Evolutionary conservation across 2,797 vertebrate species (phyloP), one percentile per base, ranked within the genome.

Genomic region (Microtus agrestis): DNA sequence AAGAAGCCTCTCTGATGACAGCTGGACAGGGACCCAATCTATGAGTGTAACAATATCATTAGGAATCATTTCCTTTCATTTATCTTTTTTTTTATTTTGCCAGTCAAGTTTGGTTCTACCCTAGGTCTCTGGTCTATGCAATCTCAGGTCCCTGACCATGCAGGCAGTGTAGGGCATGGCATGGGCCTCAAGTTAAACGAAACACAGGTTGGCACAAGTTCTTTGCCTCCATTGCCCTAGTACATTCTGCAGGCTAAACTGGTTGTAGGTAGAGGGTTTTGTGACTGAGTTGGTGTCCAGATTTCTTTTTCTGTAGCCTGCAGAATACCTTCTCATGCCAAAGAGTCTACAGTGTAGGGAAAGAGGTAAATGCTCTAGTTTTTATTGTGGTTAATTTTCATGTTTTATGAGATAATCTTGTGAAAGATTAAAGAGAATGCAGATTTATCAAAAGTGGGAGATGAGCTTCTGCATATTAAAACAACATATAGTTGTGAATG

Each of bases 371-470:
- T 1, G 29, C 43, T 76, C 0, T 69, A 77, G 93, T 85, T 88
- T 0, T 77, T 71, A 29, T 67, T 78, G 54, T 43, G 76, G 9
- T 76, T 65, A 1, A 1, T 51, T 73, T 97, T 86, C 25, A 63
- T 86, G 23, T 79, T 88, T 95, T 6, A 85, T 63, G 12, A 89
- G 19, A 46, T 78, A 19, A 51, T 82, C n/a, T 91, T 95, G 95
- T n/a, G 43, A 85, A 96, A 69, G 23, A 10, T 27, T 95, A 51
- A 87, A 84, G n/a, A 94, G 25, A 73, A 71, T 12, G 7, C 0
- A 29, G 9, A 25, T 2, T 0, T n/a, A 4, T 76, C 2, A 92
- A 37, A 81, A 40, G 56, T n/a, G 46, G 17, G 43, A 56, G 6
- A 34, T 79, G 15, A 54, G 21, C 48, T 5, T 87, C 27, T 81